These are phyloP conservation scores for Anser brachyrhynchus DNA, from an alignment of 2,113 vertebrate species.

Conservation along the genomic window DNA sequence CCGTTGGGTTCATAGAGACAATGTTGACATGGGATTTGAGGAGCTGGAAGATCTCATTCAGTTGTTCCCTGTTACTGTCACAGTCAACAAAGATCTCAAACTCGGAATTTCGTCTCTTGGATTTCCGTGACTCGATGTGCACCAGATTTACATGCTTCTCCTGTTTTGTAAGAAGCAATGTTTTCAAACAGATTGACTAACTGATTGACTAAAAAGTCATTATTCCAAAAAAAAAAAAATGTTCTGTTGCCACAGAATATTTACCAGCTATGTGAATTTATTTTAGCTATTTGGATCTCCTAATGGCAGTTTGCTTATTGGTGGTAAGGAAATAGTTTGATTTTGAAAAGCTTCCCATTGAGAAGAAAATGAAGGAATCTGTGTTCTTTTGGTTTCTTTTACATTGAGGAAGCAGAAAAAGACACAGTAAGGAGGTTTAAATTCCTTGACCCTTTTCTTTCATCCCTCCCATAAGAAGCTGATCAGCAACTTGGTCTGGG, in stretches of 20 bases:
- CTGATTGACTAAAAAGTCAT: neutral
- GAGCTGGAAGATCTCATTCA: constrained; percentile 92
- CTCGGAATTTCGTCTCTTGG: constrained; percentile 92
- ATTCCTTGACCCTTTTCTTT: constrained; percentile 22
- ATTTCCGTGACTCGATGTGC: constrained; percentile 96
- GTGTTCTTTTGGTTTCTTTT: constrained; percentile 7
- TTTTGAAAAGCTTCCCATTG: neutral
- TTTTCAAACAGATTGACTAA: neutral
- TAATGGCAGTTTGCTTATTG: neutral
- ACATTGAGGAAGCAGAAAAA: neutral
- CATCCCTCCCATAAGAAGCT: neutral
- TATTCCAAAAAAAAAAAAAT: neutral
- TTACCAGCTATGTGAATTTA: neutral
- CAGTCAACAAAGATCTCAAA: constrained; percentile 97
- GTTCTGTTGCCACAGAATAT: neutral
- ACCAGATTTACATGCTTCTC: constrained; percentile 95
- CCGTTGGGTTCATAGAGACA: constrained; percentile 84
- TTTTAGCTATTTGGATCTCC: neutral
- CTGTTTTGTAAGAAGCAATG: constrained; percentile 67
- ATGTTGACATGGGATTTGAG: constrained; percentile 87
- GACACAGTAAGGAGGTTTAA: neutral
- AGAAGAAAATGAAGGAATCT: neutral
- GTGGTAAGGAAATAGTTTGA: neutral
- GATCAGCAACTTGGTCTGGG: neutral
- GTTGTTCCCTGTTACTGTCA: constrained; percentile 91